Conservation (phyloP, 2,888 invertebrate species). For the Leucophora obtusa region DNA sequence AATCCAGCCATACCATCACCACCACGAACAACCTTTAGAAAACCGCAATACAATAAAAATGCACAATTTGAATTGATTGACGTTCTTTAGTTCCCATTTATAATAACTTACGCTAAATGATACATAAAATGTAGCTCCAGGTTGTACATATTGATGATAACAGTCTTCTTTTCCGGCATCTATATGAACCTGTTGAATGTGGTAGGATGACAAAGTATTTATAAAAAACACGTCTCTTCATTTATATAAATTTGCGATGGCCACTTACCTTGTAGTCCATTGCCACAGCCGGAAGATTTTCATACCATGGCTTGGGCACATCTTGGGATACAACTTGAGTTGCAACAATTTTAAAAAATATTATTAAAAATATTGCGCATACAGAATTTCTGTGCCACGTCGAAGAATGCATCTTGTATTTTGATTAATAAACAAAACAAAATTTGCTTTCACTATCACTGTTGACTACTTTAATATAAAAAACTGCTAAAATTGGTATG, state of each 20-base stretch:
- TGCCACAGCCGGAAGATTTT: constrained; percentile 92
- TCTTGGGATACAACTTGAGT: constrained; percentile 73
- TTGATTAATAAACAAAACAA: constrained; percentile 44
- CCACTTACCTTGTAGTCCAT: constrained; percentile 91
- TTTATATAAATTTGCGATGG: not conserved
- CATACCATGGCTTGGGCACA: constrained; percentile 88
- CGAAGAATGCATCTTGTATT: constrained; percentile 69
- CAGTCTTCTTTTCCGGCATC: constrained; percentile 97
- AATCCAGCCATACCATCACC: constrained; percentile 97
- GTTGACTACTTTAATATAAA: too few species aligned
- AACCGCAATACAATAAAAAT: constrained; percentile 15
- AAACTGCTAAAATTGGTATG: too few species aligned
- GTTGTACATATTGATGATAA: constrained; percentile 95
- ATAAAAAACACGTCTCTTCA: not conserved
- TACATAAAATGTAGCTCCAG: constrained; percentile 94
- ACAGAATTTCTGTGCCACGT: constrained; percentile 75
- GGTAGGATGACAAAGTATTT: not conserved
- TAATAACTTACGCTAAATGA: constrained; percentile 89
- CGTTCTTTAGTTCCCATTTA: not conserved
- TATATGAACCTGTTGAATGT: constrained; percentile 82
- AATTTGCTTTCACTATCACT: constrained; percentile 48
- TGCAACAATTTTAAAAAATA: constrained; percentile 66
- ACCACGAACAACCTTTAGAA: constrained; percentile 89
- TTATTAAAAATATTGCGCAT: constrained; percentile 65
- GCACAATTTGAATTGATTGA: not conserved